Conservation (phyloP, 2,797 vertebrate genomes). For the Hybognathus amarus region DNA sequence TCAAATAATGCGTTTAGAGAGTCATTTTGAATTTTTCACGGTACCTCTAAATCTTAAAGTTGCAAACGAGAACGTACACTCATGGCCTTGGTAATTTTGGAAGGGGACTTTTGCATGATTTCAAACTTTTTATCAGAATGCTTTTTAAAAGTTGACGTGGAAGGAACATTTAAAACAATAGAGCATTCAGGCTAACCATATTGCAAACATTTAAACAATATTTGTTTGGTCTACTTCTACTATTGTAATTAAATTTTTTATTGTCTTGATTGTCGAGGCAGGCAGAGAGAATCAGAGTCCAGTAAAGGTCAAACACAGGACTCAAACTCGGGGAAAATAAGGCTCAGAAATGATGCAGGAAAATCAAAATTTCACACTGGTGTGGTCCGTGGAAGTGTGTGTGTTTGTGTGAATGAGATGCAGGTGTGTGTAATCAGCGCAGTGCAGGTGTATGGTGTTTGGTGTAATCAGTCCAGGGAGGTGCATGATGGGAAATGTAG, state of each 20-base stretch:
- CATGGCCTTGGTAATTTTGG: neutral
- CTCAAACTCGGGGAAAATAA: too few species aligned
- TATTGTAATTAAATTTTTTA: neutral
- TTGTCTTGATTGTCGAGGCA: too few species aligned
- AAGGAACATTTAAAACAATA: neutral
- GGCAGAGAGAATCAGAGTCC: too few species aligned
- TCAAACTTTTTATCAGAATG: neutral
- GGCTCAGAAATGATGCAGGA: too few species aligned
- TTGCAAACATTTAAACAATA: neutral
- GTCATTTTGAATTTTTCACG: neutral
- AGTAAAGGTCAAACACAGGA: too few species aligned
- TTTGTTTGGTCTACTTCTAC: neutral
- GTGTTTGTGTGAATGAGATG: too few species aligned
- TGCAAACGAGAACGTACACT: neutral
- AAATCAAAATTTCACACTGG: too few species aligned
- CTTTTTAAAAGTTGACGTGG: neutral
- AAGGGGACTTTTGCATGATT: neutral
- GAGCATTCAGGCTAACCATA: neutral
- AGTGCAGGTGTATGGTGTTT: too few species aligned
- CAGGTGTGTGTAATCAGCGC: too few species aligned
- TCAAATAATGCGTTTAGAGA: neutral
- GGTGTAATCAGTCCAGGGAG: too few species aligned
- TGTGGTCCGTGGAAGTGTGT: too few species aligned
- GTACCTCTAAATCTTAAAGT: neutral
- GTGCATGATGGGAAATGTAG: too few species aligned